phyloP scores from a whole-genome alignment of 2,888 invertebrate species.

The Caradrina kadenii region DNA sequence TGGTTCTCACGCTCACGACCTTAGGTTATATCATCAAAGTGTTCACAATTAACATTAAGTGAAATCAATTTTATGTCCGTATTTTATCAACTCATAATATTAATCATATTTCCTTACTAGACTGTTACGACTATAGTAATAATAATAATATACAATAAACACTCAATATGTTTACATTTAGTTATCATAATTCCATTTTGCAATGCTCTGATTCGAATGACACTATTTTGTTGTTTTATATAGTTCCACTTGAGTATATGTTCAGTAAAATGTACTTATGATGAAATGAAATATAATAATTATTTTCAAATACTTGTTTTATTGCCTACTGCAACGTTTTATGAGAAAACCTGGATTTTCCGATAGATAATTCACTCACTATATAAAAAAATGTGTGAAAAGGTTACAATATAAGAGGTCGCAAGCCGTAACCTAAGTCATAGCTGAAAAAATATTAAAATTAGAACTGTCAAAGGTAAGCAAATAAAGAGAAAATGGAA shows the following conservation, averaged over 20 bases:
- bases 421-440: constrained; percentile 19
- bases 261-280: constrained; percentile 84
- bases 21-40: constrained; percentile 54
- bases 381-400: background rate
- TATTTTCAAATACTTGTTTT: constrained; percentile 80
- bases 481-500: constrained; percentile 81
- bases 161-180: constrained; percentile 63
- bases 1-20: constrained; percentile 49
- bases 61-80: constrained; percentile 49
- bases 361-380: background rate
- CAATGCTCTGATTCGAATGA: constrained; percentile 54
- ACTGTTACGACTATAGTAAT: constrained; percentile 62
- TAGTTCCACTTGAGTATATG: constrained; percentile 75
- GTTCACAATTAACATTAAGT: constrained; percentile 58
- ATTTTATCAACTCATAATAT: constrained; percentile 50
- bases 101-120: constrained; percentile 49
- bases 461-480: constrained; percentile 80
- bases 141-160: constrained; percentile 56
- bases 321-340: constrained; percentile 47
- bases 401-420: constrained; percentile 33
- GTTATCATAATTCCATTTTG: constrained; percentile 58
- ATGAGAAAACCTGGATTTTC: background rate
- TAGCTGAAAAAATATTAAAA: constrained; percentile 73
- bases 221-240: constrained; percentile 80
- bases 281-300: constrained; percentile 84